A percentile compares a stretch with the other conserved stretches of the same genome.
These are phyloP conservation scores for Cyprichromis sp. DNA, from an alignment of 2,113 vertebrate genomes.

Conservation along the genomic window DNA sequence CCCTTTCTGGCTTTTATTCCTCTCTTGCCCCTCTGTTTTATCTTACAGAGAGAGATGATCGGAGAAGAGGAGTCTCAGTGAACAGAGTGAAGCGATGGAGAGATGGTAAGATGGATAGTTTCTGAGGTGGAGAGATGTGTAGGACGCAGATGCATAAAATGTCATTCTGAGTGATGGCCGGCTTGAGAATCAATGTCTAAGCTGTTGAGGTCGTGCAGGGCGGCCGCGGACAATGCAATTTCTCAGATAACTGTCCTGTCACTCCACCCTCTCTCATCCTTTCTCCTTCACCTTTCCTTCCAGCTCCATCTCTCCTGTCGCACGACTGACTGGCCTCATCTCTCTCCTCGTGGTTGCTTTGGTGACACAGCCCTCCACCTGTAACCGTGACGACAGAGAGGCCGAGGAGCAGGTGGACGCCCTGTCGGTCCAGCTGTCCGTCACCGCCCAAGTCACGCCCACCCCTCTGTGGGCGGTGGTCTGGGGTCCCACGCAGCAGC, in stretches of 20 bases:
- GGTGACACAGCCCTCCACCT: slow-evolving; percentile 56
- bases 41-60: slow-evolving; percentile 68
- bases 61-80: slow-evolving; percentile 66
- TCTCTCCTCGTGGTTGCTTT: slow-evolving; percentile 65
- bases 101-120: slow-evolving; percentile 71
- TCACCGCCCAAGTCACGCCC: slow-evolving; percentile 70
- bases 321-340: slow-evolving; percentile 63
- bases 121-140: background rate
- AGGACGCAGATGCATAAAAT: slow-evolving; percentile 28
- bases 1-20: slow-evolving; percentile 2
- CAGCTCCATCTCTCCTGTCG: slow-evolving; percentile 74
- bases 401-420: slow-evolving; percentile 59
- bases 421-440: slow-evolving; percentile 59
- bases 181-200: slow-evolving; percentile 19
- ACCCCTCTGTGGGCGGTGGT: slow-evolving; percentile 74
- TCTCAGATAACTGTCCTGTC: slow-evolving; percentile 35
- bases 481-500: slow-evolving; percentile 73
- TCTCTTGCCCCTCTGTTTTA: slow-evolving; percentile 30
- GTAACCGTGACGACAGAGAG: slow-evolving; percentile 57
- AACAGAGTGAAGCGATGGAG: slow-evolving; percentile 76
- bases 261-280: background rate
- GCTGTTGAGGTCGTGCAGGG: slow-evolving; percentile 15
- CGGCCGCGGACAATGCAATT: slow-evolving; percentile 9
- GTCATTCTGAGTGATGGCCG: slow-evolving; percentile 52
- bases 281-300: slow-evolving; percentile 11